Conservation (phyloP, 2,888 invertebrate genomes). For the Spilarctia lutea region DNA sequence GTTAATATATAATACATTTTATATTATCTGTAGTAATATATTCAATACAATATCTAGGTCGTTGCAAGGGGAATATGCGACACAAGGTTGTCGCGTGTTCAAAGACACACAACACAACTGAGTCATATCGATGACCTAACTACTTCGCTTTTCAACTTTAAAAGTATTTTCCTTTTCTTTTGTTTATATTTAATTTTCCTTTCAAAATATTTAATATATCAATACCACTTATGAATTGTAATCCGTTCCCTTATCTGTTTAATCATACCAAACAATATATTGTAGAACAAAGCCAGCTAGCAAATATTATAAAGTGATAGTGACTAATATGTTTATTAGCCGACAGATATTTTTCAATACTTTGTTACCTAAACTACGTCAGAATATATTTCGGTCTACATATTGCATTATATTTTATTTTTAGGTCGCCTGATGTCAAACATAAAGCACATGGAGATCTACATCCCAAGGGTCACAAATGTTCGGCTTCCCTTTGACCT, state of each 20-base stretch:
- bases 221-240: not conserved
- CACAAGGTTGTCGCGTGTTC: slow-evolving; percentile 18
- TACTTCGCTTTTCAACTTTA: not conserved
- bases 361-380: not conserved
- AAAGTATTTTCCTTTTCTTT: no score
- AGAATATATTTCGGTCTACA: not conserved
- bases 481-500: not conserved
- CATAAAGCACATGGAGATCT: not conserved
- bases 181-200: no score
- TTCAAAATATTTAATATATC: slow-evolving; percentile 1
- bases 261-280: slow-evolving; percentile 5
- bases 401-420: not conserved
- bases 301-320: not conserved
- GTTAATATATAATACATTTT: not conserved
- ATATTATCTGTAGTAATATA: not conserved
- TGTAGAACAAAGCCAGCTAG: not conserved
- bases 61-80: slow-evolving; percentile 7
- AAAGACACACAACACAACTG: slow-evolving; percentile 12
- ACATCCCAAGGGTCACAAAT: not conserved
- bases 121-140: slow-evolving; percentile 9
- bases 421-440: not conserved
- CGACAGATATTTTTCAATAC: not conserved
- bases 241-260: slow-evolving; percentile 13
- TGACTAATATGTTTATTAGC: not conserved
- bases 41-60: not conserved